Conservation (phyloP, 2,797 vertebrate species). For the Cossypha niveicapilla region DNA sequence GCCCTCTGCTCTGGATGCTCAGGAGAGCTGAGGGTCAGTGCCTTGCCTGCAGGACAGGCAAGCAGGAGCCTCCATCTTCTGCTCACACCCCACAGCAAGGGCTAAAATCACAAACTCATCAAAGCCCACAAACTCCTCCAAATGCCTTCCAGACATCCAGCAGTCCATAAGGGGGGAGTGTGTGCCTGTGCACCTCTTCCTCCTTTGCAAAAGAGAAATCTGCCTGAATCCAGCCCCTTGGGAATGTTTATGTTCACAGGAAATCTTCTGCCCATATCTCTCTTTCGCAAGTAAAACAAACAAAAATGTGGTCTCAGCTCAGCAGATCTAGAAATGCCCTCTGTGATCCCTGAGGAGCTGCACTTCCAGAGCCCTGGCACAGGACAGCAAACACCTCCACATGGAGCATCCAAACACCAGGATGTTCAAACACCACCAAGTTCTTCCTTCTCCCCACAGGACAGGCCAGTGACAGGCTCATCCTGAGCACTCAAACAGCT, state of each 20-base stretch:
- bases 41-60: neutral
- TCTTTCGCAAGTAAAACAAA: neutral
- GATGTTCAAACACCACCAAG: neutral
- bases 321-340: neutral
- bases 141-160: neutral
- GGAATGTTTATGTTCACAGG: neutral
- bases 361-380: too few species aligned
- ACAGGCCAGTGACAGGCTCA: rapidly evolving
- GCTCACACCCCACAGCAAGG: neutral
- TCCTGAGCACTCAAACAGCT: too few species aligned
- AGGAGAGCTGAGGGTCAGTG: neutral
- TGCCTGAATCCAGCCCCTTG: neutral
- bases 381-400: neutral
- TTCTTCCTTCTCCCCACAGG: neutral
- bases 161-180: rapidly evolving
- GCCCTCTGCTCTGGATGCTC: neutral
- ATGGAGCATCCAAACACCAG: neutral
- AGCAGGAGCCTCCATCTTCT: neutral
- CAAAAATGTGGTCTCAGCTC: neutral
- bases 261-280: neutral
- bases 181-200: too few species aligned
- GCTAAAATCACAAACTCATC: neutral
- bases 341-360: neutral
- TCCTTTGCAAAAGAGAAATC: neutral
- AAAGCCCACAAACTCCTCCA: neutral